phyloP scores from a whole-genome alignment of 1,140 invertebrate genomes.

The Coenobita brevimanus region DNA sequence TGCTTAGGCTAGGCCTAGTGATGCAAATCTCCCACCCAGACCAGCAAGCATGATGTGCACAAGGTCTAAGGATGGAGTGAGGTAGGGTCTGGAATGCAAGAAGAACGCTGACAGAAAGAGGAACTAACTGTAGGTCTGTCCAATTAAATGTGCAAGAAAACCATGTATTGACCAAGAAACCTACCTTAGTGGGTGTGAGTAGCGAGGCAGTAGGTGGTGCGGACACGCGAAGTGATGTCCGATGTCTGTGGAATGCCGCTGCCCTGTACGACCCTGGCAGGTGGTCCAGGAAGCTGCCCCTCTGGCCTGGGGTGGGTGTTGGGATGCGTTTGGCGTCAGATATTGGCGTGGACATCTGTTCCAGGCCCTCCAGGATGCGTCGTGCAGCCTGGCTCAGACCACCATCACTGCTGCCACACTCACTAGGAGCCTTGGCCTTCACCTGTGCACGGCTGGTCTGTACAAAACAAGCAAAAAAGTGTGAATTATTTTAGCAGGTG shows the following conservation, averaged over 20 bases:
- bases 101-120: too few species aligned
- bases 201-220: constrained; percentile 51
- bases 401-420: constrained; percentile 46
- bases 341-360: constrained; percentile 74
- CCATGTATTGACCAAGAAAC: too few species aligned
- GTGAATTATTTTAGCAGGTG: not conserved
- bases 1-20: too few species aligned
- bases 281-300: constrained; percentile 52
- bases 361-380: constrained; percentile 73
- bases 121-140: too few species aligned
- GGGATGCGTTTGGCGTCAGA: constrained; percentile 71
- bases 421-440: constrained; percentile 70
- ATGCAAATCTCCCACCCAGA: too few species aligned
- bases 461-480: not conserved
- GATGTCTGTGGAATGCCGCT: constrained; percentile 61
- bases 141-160: too few species aligned
- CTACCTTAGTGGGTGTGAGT: constrained; percentile 58
- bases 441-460: constrained; percentile 37
- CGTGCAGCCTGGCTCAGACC: constrained; percentile 73
- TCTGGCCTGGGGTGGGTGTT: constrained; percentile 51
- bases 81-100: too few species aligned
- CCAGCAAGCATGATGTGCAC: too few species aligned
- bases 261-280: constrained; percentile 38
- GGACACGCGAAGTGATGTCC: constrained; percentile 37
- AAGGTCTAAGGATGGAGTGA: too few species aligned